Evolutionary conservation across 2,888 invertebrate species (phyloP).

Genomic region (Nomada flava): DNA sequence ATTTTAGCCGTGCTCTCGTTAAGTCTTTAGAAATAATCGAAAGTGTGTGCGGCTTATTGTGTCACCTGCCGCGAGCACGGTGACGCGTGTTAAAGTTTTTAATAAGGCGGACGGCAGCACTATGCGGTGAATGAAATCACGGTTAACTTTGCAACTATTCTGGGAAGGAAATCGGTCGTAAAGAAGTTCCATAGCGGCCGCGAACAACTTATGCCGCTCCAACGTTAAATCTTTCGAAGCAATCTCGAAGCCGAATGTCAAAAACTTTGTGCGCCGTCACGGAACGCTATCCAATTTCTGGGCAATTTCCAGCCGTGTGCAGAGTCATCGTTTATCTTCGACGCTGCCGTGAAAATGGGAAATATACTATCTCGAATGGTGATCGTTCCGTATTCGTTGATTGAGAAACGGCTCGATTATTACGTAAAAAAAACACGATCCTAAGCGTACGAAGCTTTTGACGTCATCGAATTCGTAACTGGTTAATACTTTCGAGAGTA

Average conservation of each 20-base stretch:
- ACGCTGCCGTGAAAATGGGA: not conserved
- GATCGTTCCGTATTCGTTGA: not conserved
- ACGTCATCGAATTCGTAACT: conserved; percentile 4
- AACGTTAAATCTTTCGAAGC: not conserved
- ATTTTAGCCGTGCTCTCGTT: too few species aligned
- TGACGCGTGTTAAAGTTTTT: conserved; percentile 6
- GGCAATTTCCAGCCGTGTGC: not conserved
- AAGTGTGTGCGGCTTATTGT: not conserved
- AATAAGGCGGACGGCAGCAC: not conserved
- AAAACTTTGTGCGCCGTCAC: not conserved
- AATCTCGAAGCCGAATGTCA: not conserved
- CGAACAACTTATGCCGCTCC: not conserved
- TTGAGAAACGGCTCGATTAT: not conserved
- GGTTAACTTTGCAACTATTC: not conserved
- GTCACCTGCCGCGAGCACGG: not conserved
- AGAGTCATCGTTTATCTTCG: not conserved
- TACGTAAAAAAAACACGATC: not conserved
- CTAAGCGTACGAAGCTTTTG: not conserved
- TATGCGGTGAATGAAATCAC: not conserved
- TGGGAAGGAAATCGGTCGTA: not conserved
- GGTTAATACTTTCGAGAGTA: not conserved
- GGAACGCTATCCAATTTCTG: not conserved
- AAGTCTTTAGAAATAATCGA: too few species aligned
- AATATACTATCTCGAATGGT: not conserved
- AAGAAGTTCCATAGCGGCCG: not conserved